phyloP scores from a whole-genome alignment of 2,888 invertebrate genomes.

The Scotopteryx bipunctaria region DNA sequence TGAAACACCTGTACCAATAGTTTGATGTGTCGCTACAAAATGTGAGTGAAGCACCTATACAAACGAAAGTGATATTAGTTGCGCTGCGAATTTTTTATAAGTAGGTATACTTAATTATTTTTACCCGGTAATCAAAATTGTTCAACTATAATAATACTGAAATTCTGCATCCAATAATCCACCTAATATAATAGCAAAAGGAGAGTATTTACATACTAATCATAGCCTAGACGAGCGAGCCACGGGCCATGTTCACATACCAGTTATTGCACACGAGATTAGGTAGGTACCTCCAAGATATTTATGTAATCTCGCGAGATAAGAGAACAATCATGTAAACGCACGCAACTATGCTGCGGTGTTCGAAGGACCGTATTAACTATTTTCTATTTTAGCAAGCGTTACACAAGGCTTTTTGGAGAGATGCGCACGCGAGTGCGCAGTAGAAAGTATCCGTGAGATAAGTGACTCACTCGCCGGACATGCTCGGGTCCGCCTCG shows the following conservation, averaged over 20 bases:
- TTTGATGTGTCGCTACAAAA: conserved; percentile 1
- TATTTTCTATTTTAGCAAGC: conserved; percentile 74
- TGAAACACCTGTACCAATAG: conserved; percentile 21
- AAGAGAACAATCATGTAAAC: conserved; percentile 36
- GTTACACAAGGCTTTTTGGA: conserved; percentile 66
- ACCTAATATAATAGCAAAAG: too few species aligned
- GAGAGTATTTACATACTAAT: too few species aligned
- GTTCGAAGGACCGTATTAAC: conserved; percentile 50
- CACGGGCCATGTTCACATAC: conserved; percentile 30
- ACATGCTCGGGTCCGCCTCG: conserved; percentile 45
- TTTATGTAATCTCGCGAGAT: conserved; percentile 35
- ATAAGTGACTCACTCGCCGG: conserved; percentile 67
- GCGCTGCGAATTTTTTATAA: background rate
- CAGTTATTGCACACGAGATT: conserved; percentile 35
- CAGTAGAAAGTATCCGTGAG: conserved; percentile 66
- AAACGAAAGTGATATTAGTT: conserved; percentile 12
- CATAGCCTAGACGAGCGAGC: conserved; percentile 19
- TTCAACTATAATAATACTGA: too few species aligned
- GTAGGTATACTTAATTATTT: too few species aligned
- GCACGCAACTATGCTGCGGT: conserved; percentile 35
- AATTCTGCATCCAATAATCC: conserved; percentile 1
- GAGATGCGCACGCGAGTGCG: conserved; percentile 58
- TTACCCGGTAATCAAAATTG: too few species aligned
- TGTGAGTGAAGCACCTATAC: background rate
- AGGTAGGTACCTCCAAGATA: too few species aligned